Base-by-base conservation (phyloP, 2,113 vertebrate genomes). In the Phaetusa simplex region DNA sequence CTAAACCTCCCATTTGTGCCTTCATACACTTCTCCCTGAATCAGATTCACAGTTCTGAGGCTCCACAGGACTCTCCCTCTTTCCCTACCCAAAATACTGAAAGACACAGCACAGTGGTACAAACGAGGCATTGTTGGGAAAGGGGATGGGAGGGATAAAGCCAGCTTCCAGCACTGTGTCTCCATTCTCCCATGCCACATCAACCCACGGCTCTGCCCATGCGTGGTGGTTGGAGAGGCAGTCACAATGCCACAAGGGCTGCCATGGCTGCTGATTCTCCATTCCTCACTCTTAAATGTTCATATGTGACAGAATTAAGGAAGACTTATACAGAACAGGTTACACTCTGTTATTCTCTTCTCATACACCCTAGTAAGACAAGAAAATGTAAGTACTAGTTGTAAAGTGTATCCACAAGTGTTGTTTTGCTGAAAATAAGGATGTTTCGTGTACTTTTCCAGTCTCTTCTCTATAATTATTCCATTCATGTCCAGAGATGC, bases 121-220 rank as follows among this genome's bases (percentile, higher is more conserved):
- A 27, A 34, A 69, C 42, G 50, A 66, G 42, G 8, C 16, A 17
- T 59, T 53, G 23, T 0, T 89, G 58, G 29, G 64, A 53, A 65
- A 81, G 1, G 8, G 26, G 8, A n/a, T 17, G 11, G 29, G 49
- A 42, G 5, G 16, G 17, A 53, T 0, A 47, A 62, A 73, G 38
- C 47, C 67, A 50, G 8, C 32, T 50, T 86, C 53, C 14, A 83
- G 14, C 11, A 19, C 38, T 36, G 19, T 22, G 16, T 29, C 9
- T 49, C 24, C 1, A 0, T 50, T 83, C 29, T 56, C 58, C n/a
- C 29, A 22, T 1, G 4, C 38, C 62, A 21, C 0, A 2, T 45
- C 72, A 86, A 7, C 43, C 27, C 56, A 58, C 49, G 77, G 22
- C n/a, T 82, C 70, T 29, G 14, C 29, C 27, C 3, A 1, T 6